Conservation (phyloP, 2,888 invertebrate species). For the Drosophila mimica region DNA sequence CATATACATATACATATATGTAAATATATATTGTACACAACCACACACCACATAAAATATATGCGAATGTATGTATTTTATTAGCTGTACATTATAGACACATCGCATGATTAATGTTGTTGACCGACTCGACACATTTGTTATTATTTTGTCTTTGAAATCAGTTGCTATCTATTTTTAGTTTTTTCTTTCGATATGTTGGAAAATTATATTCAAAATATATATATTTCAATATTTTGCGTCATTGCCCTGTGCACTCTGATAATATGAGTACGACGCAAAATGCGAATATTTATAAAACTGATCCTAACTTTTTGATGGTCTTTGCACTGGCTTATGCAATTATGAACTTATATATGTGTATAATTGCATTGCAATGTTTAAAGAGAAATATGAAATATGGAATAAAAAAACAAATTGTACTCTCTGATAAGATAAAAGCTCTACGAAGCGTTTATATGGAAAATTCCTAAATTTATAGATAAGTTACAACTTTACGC, state of each 20-base stretch:
- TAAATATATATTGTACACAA: conserved; percentile 5
- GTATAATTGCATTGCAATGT: conserved; percentile 4
- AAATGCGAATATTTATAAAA: neutral
- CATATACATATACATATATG: neutral
- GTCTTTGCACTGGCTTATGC: conserved; percentile 3
- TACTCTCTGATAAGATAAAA: conserved; percentile 33
- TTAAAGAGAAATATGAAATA: conserved; percentile 1
- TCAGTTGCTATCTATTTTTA: conserved; percentile 38
- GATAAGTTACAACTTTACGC: neutral
- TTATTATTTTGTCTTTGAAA: conserved; percentile 39
- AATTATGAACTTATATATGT: neutral
- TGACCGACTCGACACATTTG: conserved; percentile 26
- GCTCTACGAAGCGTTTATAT: neutral
- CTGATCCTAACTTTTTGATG: neutral
- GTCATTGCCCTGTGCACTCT: conserved; percentile 39
- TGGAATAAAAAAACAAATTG: neutral
- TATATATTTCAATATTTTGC: conserved; percentile 48
- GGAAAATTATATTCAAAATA: conserved; percentile 32
- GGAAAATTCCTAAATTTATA: conserved; percentile 1
- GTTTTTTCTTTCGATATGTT: neutral
- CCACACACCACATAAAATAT: neutral
- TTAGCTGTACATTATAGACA: conserved; percentile 36
- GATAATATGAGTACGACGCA: conserved; percentile 24
- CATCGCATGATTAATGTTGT: conserved; percentile 42
- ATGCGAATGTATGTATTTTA: conserved; percentile 6